phyloP scores from a whole-genome alignment of 2,113 vertebrate genomes.

The Nothocercus julius region DNA sequence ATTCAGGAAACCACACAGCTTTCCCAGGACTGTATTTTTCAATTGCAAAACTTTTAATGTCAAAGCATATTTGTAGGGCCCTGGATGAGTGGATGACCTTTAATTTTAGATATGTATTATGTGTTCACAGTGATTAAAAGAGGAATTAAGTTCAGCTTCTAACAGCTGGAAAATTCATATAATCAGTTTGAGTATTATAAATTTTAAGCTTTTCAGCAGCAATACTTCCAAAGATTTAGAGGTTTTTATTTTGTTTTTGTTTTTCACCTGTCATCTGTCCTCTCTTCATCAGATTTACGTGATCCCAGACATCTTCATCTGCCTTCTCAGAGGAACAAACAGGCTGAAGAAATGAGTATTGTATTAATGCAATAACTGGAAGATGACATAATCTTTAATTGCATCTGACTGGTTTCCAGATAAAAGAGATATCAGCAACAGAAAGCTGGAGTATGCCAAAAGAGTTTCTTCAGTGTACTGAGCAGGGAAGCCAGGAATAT shows the following conservation, averaged over 20 bases:
- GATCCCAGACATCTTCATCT: not conserved
- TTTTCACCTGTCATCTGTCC: not conserved
- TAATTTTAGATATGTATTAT: constrained; percentile 36
- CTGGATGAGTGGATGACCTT: constrained; percentile 20
- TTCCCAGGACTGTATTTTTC: not conserved
- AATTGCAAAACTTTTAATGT: not conserved
- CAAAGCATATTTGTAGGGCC: not conserved
- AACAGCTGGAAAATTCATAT: constrained; percentile 36
- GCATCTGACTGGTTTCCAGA: not conserved
- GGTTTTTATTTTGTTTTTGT: not conserved
- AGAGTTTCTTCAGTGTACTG: not conserved
- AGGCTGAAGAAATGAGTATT: not conserved
- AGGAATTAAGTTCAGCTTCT: constrained; percentile 35
- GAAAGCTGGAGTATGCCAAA: not conserved
- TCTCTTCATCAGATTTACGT: not conserved
- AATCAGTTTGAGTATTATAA: constrained; percentile 34
- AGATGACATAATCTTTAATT: not conserved
- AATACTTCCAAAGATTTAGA: not conserved
- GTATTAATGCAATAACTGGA: not conserved
- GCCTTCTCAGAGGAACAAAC: not conserved
- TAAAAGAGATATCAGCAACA: not conserved
- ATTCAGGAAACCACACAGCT: not conserved
- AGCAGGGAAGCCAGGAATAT: not conserved
- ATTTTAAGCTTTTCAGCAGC: not conserved
- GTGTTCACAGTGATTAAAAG: constrained; percentile 36